Base-by-base conservation (phyloP, 2,888 invertebrate genomes). In the Napeogenes sylphis region DNA sequence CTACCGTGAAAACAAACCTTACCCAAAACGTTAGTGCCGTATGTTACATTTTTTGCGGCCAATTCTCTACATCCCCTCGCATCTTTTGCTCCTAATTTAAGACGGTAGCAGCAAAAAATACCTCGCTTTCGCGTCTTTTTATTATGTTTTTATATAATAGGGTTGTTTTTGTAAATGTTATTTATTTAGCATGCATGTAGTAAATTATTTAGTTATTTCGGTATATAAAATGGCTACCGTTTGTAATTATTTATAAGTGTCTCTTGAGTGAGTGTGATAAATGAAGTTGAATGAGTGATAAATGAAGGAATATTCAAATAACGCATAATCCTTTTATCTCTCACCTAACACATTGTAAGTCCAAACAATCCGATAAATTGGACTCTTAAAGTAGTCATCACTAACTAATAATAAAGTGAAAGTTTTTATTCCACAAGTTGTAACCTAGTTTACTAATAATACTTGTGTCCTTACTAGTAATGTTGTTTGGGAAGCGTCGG, bases 11-110 rank as follows among this genome's bases (percentile, higher is more conserved):
- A 59, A 61, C 47, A n/a, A 14, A 38, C 45, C 46, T 30, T 10
- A 54, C 54, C 56, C 55, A 38, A 61, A 66, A 53, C 30, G 55
- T 59, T 59, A 55, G 58, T 63, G 30, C 56, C 63, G 59, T 64
- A 63, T 42, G 63, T 66, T 66, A 59, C 21, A 33, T 62, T 66
- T 59, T 66, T 66, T 64, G 66, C 53, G 62, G 57, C 64, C 64
- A 62, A 58, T 64, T 55, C 58, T 42, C 57, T 59, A 55, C 59
- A 55, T 66, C 45, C 64, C 61, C 54, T 65, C 51, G 38, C 53
- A 59, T 66, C 54, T 60, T 62, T 64, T 64, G 58, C 35, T 55
- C 58, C 53, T 62, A 62, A 66, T 62, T 64, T 66, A 64, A 66
- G 61, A 66, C 51, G 54, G 42, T 56, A 38, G 45, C 32, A 59